These are phyloP conservation scores for Microcebus griseorufus DNA, from an alignment of 2,113 vertebrate genomes.

Conservation along the genomic window DNA sequence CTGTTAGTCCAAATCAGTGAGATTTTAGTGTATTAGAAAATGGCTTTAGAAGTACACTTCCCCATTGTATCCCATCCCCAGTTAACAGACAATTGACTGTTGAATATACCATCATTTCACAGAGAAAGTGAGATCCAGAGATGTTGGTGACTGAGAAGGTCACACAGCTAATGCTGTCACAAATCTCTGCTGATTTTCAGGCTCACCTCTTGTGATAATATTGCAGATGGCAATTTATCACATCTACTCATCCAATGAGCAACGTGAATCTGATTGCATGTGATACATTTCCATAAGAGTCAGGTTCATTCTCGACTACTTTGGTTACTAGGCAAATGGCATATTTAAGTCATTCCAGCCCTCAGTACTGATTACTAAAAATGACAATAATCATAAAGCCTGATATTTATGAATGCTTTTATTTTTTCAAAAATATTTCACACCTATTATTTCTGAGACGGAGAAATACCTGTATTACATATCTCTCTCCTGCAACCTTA, in stretches of 20 bases:
- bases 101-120: conserved; percentile 31
- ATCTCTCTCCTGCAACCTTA: conserved; percentile 53
- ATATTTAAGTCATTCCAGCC: conserved; percentile 58
- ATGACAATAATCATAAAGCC: conserved; percentile 68
- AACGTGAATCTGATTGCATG: conserved; percentile 48
- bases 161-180: conserved; percentile 61
- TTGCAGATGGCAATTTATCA: conserved; percentile 56
- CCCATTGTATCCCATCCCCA: not conserved
- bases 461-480: conserved; percentile 42
- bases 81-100: conserved; percentile 42
- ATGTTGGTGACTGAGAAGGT: conserved; percentile 57
- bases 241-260: conserved; percentile 11
- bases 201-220: conserved; percentile 50
- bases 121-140: conserved; percentile 43
- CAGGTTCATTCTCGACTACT: conserved; percentile 55
- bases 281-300: conserved; percentile 54
- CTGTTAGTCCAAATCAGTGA: conserved; percentile 23
- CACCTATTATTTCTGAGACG: conserved; percentile 57
- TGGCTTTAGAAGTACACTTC: conserved; percentile 44
- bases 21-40: conserved; percentile 55
- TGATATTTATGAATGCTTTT: conserved; percentile 60
- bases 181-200: conserved; percentile 62
- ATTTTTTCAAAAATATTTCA: conserved; percentile 65
- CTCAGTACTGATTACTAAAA: conserved; percentile 69
- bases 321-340: conserved; percentile 63